phyloP scores from a whole-genome alignment of 1,140 invertebrate genomes.

The Colletes latitarsis region DNA sequence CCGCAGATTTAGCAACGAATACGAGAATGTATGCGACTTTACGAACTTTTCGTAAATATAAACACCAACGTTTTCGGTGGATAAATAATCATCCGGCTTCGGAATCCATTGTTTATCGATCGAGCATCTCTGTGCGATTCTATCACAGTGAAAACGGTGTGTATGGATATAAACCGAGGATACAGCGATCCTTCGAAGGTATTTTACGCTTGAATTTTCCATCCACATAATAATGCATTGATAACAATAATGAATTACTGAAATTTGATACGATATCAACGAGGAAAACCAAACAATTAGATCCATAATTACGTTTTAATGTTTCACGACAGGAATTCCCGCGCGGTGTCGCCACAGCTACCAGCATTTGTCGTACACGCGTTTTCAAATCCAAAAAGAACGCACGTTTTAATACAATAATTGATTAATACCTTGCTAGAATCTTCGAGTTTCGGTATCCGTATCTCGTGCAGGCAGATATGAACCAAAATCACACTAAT shows the following conservation, averaged over 20 bases:
- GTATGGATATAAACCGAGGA: conserved; percentile 82
- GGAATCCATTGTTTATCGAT: not conserved
- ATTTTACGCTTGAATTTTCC: conserved; percentile 25
- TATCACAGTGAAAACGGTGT: conserved; percentile 84
- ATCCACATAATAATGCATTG: not conserved
- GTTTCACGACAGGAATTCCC: not conserved
- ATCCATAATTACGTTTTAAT: not conserved
- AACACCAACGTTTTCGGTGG: not conserved
- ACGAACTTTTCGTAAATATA: not conserved
- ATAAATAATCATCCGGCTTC: not conserved
- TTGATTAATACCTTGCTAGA: not conserved
- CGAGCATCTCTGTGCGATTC: not conserved
- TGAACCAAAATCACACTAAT: not conserved
- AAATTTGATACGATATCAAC: not conserved
- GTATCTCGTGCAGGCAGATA: not conserved
- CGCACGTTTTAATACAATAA: not conserved
- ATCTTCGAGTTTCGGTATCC: too few species aligned
- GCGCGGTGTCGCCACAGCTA: not conserved
- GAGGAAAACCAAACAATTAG: not conserved
- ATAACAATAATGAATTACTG: not conserved
- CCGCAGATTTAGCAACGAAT: not conserved
- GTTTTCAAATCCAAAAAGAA: not conserved
- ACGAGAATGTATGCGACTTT: conserved; percentile 28
- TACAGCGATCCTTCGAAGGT: conserved; percentile 79
- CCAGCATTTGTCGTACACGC: not conserved